Evolutionary conservation across 1,140 invertebrate species (phyloP).

Genomic region (Zaprionus africanus): DNA sequence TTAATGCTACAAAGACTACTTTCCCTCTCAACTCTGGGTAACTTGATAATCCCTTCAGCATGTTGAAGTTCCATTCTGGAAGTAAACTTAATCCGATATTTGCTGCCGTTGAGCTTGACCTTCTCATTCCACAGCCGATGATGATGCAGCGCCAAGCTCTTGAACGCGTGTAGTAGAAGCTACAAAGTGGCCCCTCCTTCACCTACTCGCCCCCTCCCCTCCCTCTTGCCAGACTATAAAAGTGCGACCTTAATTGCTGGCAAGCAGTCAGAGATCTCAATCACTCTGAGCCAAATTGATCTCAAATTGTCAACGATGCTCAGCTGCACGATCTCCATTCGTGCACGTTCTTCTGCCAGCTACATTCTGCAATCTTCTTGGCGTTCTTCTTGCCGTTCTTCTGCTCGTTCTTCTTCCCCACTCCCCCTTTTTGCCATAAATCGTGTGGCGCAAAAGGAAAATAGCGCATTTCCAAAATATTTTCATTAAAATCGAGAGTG

Average conservation of each 20-base stretch:
- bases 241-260: constrained; percentile 17
- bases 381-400: not conserved
- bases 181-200: not conserved
- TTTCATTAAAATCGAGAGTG: constrained; percentile 77
- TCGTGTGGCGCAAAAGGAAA: constrained; percentile 69
- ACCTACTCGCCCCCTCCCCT: not conserved
- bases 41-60: not conserved
- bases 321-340: constrained; percentile 17
- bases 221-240: not conserved
- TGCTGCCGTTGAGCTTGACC: constrained; percentile 41
- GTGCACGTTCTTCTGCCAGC: not conserved
- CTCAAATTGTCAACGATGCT: constrained; percentile 66
- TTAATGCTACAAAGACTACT: no score
- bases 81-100: constrained; percentile 12
- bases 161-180: constrained; percentile 18
- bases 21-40: not conserved
- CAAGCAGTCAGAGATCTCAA: not conserved
- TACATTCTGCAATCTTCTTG: no score
- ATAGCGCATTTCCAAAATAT: constrained; percentile 77
- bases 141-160: constrained; percentile 34
- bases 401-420: no score
- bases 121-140: constrained; percentile 18
- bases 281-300: constrained; percentile 40
- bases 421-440: constrained; percentile 56
- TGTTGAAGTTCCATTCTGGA: not conserved